Conservation (phyloP, 2,797 vertebrate genomes). For the Labroides dimidiatus region DNA sequence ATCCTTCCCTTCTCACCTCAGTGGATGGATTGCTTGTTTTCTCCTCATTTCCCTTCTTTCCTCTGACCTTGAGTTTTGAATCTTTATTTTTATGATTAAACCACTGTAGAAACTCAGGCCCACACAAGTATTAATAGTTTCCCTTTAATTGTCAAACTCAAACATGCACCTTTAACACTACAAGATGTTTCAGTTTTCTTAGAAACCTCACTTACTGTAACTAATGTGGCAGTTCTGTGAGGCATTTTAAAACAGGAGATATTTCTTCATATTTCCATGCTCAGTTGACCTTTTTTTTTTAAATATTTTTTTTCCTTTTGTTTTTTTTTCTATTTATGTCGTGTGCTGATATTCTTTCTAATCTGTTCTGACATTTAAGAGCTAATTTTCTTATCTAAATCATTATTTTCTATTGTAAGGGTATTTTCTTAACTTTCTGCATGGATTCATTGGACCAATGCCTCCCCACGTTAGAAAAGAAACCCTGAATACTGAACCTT, state of each 20-base stretch:
- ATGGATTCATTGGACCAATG: conserved; percentile 9
- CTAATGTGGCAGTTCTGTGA: conserved; percentile 51
- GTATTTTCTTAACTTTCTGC: conserved; percentile 32
- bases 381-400: conserved; percentile 3
- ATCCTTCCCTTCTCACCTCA: no score
- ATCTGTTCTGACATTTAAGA: background rate
- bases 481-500: conserved; percentile 59
- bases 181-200: conserved; percentile 67
- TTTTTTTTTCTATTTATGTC: conserved; percentile 12
- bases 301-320: background rate
- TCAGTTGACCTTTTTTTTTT: background rate
- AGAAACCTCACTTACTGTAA: conserved; percentile 40
- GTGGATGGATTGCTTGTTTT: no score
- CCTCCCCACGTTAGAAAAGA: conserved; percentile 39
- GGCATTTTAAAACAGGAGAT: conserved; percentile 25
- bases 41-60: no score
- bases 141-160: conserved; percentile 44
- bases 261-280: background rate
- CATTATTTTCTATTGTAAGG: conserved; percentile 21
- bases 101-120: conserved; percentile 75
- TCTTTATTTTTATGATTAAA: conserved; percentile 45
- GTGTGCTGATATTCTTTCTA: conserved; percentile 14
- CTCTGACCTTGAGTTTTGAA: no score
- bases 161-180: conserved; percentile 68
- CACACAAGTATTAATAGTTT: conserved; percentile 75